Percentiles rank a stretch among this genome's conserved stretches.
These are phyloP conservation scores for Cranoglanis bouderius DNA, from an alignment of 2,113 vertebrate genomes.

Conservation along the genomic window DNA sequence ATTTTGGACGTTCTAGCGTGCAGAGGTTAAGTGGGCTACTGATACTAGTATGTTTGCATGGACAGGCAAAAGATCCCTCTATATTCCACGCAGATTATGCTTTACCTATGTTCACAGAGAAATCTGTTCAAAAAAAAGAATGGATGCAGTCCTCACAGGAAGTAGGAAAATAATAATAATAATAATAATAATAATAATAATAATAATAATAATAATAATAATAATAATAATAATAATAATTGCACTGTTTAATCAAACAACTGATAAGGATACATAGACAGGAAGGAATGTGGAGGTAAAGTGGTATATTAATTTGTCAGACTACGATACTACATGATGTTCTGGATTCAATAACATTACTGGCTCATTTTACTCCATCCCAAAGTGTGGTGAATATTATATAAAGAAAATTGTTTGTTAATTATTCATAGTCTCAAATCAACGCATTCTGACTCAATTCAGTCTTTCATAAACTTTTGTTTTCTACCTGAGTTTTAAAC, in stretches of 20 bases:
- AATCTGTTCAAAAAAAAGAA: constrained; percentile 72
- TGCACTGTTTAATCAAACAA: constrained; percentile 78
- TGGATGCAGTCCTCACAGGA: constrained; percentile 76
- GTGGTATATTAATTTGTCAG: constrained; percentile 23
- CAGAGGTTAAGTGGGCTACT: constrained; percentile 80
- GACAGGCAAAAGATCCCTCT: constrained; percentile 68
- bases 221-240: constrained; percentile 70
- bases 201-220: constrained; percentile 69
- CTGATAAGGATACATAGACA: constrained; percentile 70
- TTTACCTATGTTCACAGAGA: constrained; percentile 71
- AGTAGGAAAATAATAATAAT: constrained; percentile 63
- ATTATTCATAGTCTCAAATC: not conserved
- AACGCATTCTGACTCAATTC: not conserved
- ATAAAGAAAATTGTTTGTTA: not conserved
- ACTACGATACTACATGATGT: constrained; percentile 1
- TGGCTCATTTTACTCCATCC: constrained; percentile 25
- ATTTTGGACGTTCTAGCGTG: constrained; percentile 82
- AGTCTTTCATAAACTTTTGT: constrained; percentile 52
- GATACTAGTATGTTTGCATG: constrained; percentile 67
- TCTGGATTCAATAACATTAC: constrained; percentile 1
- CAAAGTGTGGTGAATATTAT: not conserved
- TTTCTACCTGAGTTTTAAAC: constrained; percentile 67
- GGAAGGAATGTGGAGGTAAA: constrained; percentile 22
- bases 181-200: constrained; percentile 63
- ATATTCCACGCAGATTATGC: constrained; percentile 70